phyloP scores from a whole-genome alignment of 2,113 vertebrate genomes.

The Heterocephalus glaber region DNA sequence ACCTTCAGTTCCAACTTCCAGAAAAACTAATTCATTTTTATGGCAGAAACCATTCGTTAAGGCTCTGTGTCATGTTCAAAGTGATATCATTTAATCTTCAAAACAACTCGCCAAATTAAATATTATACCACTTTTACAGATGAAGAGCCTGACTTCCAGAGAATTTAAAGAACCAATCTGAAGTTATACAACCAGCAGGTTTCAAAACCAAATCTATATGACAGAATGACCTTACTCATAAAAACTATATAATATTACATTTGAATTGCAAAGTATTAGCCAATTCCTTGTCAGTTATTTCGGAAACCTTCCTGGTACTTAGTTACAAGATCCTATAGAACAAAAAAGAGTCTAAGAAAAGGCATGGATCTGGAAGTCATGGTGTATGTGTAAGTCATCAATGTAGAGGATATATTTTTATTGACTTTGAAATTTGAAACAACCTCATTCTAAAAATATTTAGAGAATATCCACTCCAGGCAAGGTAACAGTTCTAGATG shows the following conservation, averaged over 20 bases:
- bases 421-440: background rate
- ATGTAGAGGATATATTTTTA: background rate
- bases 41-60: background rate
- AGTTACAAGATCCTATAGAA: background rate
- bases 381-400: background rate
- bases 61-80: background rate
- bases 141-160: background rate
- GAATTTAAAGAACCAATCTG: slow-evolving; percentile 1
- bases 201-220: background rate
- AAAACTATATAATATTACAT: background rate
- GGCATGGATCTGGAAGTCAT: background rate
- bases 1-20: background rate
- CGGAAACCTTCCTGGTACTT: background rate
- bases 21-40: background rate
- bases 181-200: background rate
- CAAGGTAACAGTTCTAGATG: background rate
- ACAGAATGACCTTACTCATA: background rate
- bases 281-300: background rate
- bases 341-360: background rate
- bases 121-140: background rate
- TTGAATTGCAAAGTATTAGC: background rate
- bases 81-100: background rate
- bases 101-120: background rate
- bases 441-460: background rate
- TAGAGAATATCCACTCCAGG: background rate